phyloP scores from a whole-genome alignment of 2,888 invertebrate genomes.

The Phytoseiulus persimilis region DNA sequence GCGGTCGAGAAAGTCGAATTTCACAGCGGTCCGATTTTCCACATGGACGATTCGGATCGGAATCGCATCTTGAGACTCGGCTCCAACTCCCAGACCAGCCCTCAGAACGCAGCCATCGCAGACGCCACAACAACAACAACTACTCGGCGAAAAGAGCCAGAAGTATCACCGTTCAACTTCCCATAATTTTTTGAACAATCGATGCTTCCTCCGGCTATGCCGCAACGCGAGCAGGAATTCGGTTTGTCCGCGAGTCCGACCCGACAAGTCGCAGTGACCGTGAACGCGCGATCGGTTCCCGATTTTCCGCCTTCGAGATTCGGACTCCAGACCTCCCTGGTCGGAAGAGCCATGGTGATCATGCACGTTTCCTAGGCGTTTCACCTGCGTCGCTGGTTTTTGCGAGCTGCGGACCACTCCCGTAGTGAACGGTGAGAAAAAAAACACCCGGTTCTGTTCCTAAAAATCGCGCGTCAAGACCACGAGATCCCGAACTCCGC shows the following conservation, averaged over 20 bases:
- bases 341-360: background rate
- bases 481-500: no score
- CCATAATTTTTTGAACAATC: background rate
- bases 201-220: background rate
- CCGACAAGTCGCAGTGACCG: no score
- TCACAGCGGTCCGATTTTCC: background rate
- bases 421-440: no score
- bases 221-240: no score
- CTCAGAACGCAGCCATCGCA: background rate
- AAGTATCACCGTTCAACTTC: background rate
- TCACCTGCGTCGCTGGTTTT: background rate
- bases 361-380: background rate
- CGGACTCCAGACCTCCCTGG: background rate
- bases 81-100: background rate
- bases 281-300: background rate
- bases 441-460: no score
- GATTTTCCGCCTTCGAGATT: background rate
- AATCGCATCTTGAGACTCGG: background rate
- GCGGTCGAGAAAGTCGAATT: background rate
- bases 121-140: background rate
- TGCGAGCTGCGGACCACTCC: background rate
- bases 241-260: background rate
- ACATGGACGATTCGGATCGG: background rate
- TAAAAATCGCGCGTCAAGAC: no score
- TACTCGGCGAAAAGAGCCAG: background rate